Evolutionary conservation across 2,113 vertebrate species (phyloP).

Genomic region (Channa argus): DNA sequence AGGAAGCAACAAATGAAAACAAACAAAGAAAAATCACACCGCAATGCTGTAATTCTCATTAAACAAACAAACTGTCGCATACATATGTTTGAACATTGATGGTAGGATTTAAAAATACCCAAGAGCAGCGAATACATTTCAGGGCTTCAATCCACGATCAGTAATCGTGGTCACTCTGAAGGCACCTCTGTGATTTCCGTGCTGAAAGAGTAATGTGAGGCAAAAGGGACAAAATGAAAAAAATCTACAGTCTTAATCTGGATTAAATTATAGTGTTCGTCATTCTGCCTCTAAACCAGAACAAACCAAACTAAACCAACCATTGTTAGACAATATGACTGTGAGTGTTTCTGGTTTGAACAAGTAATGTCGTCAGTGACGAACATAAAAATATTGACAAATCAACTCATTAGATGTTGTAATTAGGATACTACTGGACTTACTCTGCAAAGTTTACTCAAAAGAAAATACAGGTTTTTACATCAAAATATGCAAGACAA

Average conservation of each 20-base stretch:
- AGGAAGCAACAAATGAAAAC: constrained; percentile 18
- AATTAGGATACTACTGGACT: too few relatives aligned
- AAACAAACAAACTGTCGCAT: not conserved
- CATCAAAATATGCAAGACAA: too few relatives aligned
- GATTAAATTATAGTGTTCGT: constrained; percentile 75
- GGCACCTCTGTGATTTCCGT: constrained; percentile 37
- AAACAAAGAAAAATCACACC: constrained; percentile 28
- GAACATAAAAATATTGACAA: too few relatives aligned
- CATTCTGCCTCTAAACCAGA: constrained; percentile 51
- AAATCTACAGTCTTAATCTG: constrained; percentile 73
- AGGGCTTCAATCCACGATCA: constrained; percentile 4
- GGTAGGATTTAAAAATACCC: not conserved
- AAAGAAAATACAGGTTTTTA: too few relatives aligned
- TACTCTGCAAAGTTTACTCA: too few relatives aligned
- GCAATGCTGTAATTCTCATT: constrained; percentile 8
- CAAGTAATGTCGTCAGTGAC: not conserved
- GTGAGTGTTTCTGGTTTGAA: accelerated
- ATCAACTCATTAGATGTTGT: too few relatives aligned
- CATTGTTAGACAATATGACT: not conserved
- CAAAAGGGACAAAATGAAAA: constrained; percentile 59
- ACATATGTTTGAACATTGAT: not conserved
- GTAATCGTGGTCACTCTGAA: too few relatives aligned
- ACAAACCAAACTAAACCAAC: constrained; percentile 28
- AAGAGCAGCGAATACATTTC: constrained; percentile 22
- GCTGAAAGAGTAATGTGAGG: constrained; percentile 57